Evolutionary conservation across 2,113 vertebrate species (phyloP).

Genomic region (Erpornis zantholeuca): DNA sequence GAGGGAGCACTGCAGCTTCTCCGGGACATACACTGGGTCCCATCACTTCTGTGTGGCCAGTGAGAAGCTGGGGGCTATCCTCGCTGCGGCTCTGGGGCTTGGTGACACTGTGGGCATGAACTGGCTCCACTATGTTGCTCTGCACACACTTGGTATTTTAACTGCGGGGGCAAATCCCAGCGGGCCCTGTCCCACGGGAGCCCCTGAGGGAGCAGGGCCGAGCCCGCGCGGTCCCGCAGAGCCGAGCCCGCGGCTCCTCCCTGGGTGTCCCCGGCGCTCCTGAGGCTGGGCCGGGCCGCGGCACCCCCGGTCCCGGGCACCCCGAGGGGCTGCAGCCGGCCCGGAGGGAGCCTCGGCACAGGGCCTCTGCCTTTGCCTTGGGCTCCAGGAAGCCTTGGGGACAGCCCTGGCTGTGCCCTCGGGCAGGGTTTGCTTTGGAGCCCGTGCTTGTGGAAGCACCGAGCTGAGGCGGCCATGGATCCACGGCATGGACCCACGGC

Average conservation of each 20-base stretch:
- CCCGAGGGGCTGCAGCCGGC: too few species aligned
- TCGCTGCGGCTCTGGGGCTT: neutral
- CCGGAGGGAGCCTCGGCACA: too few species aligned
- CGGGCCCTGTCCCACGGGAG: neutral
- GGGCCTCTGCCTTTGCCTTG: too few species aligned
- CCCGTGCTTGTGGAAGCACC: too few species aligned
- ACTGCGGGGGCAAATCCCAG: neutral
- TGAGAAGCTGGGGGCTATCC: neutral
- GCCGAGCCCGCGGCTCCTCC: neutral
- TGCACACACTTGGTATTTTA: neutral
- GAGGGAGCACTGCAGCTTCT: neutral
- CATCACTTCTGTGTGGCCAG: neutral
- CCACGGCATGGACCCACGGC: too few species aligned
- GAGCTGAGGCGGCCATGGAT: too few species aligned
- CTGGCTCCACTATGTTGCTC: neutral
- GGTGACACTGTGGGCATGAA: fast-evolving
- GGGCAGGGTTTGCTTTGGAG: too few species aligned
- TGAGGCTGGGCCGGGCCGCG: too few species aligned
- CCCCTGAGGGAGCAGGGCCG: neutral
- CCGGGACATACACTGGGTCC: fast-evolving
- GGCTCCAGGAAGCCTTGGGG: too few species aligned
- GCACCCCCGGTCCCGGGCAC: too few species aligned
- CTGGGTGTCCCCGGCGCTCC: too few species aligned
- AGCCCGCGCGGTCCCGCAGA: neutral
- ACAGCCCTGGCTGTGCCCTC: too few species aligned